phyloP scores from a whole-genome alignment of 2,797 vertebrate species.

The Chloroceryle inda region DNA sequence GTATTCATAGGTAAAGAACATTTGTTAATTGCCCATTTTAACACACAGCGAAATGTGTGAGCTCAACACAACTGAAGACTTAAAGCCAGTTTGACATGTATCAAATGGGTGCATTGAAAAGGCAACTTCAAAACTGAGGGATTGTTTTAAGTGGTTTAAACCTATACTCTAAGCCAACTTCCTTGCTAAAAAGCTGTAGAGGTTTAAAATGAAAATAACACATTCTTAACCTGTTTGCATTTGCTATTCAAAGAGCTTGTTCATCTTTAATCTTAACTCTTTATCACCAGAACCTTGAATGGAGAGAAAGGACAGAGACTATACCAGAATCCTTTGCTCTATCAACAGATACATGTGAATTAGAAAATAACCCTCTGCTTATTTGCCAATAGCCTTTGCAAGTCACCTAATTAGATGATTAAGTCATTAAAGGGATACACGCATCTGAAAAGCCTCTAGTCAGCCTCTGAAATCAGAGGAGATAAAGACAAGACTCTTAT shows the following conservation, averaged over 20 bases:
- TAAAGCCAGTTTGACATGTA: not conserved
- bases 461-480: constrained; percentile 89
- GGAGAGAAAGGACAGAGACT: constrained; percentile 33
- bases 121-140: constrained; percentile 38
- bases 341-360: constrained; percentile 83
- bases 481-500: constrained; percentile 82
- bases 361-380: constrained; percentile 88
- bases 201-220: constrained; percentile 68
- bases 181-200: constrained; percentile 50
- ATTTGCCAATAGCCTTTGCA: constrained; percentile 85
- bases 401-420: constrained; percentile 95
- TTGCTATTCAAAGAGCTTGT: constrained; percentile 70
- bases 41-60: not conserved
- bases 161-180: constrained; percentile 44
- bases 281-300: constrained; percentile 70
- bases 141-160: constrained; percentile 73
- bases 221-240: constrained; percentile 54
- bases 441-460: constrained; percentile 88
- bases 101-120: constrained; percentile 29
- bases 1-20: not conserved
- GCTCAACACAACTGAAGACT: not conserved
- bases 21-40: constrained; percentile 35
- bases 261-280: constrained; percentile 76
- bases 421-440: constrained; percentile 90
- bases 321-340: constrained; percentile 76